A percentile compares a stretch with the other conserved stretches of the same genome.
phyloP scores from a whole-genome alignment of 2,113 vertebrate species.

The Serilophus lunatus region DNA sequence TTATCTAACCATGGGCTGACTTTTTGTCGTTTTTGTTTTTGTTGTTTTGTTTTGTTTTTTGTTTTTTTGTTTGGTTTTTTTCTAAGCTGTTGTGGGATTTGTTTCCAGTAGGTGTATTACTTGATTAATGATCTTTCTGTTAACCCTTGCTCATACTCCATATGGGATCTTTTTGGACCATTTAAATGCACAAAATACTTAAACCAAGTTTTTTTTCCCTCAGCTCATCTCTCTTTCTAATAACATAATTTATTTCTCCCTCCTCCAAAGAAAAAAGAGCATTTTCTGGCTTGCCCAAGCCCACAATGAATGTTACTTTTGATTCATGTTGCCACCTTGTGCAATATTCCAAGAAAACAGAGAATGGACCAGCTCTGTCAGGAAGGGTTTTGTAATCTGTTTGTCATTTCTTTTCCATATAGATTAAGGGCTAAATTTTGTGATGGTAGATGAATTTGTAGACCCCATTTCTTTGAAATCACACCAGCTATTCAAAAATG shows the following conservation, averaged over 20 bases:
- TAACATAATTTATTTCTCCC: neutral
- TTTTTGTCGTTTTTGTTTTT: neutral
- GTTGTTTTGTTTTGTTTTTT: too few species aligned
- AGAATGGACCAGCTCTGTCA: neutral
- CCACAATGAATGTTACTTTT: neutral
- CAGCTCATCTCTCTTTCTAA: neutral
- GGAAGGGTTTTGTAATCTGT: neutral
- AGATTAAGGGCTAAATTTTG: conserved; percentile 6
- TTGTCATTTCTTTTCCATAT: conserved; percentile 5
- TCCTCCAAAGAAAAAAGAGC: neutral
- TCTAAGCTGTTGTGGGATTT: neutral
- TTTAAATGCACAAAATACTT: conserved; percentile 6
- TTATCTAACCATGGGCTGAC: neutral
- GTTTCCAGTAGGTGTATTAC: conserved; percentile 21
- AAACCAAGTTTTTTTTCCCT: neutral
- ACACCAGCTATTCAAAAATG: neutral
- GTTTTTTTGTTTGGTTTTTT: conserved; percentile 28
- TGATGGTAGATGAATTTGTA: neutral
- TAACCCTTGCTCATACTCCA: conserved; percentile 45
- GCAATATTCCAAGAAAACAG: neutral
- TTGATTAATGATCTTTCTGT: conserved; percentile 43
- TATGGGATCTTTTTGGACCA: conserved; percentile 9
- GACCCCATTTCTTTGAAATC: neutral
- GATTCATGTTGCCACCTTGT: neutral
- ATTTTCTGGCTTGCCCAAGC: neutral